A percentile compares a stretch with the other conserved stretches of the same genome.
These are phyloP conservation scores for Dipodomys ordii DNA, from an alignment of 2,113 vertebrate genomes.

Conservation along the genomic window DNA sequence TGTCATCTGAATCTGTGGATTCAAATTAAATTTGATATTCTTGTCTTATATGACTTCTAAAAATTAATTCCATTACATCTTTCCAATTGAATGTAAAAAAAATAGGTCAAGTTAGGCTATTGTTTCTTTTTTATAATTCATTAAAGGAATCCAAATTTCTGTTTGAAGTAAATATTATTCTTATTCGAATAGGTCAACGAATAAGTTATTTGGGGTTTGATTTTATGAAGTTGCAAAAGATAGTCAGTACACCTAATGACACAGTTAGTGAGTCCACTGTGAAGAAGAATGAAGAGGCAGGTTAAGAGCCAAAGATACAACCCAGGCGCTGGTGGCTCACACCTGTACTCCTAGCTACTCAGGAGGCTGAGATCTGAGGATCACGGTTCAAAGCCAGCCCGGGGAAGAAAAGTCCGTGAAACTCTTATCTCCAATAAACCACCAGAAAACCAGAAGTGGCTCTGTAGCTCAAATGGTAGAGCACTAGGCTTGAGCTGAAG, in stretches of 20 bases:
- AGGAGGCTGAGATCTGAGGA: no score
- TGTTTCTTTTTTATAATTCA: neutral
- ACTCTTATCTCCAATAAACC: no score
- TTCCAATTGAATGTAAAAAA: constrained; percentile 10
- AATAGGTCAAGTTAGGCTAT: neutral
- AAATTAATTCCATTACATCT: neutral
- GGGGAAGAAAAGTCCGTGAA: no score
- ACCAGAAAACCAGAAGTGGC: no score
- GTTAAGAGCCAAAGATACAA: constrained; percentile 28
- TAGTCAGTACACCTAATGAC: neutral
- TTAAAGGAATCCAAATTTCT: constrained; percentile 34
- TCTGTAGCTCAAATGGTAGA: no score
- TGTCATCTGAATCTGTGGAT: neutral
- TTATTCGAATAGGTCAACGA: neutral
- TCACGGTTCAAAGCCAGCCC: no score
- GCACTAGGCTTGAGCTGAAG: no score
- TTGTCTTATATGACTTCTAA: neutral
- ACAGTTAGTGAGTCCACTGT: neutral
- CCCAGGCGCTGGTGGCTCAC: no score
- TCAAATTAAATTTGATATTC: neutral
- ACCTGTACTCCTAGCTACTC: no score
- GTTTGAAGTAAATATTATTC: neutral
- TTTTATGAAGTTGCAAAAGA: neutral
- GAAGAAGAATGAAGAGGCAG: constrained; percentile 21
- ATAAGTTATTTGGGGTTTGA: neutral